Base-by-base conservation (phyloP, 2,113 vertebrate genomes). In the Psittacara wagleri region DNA sequence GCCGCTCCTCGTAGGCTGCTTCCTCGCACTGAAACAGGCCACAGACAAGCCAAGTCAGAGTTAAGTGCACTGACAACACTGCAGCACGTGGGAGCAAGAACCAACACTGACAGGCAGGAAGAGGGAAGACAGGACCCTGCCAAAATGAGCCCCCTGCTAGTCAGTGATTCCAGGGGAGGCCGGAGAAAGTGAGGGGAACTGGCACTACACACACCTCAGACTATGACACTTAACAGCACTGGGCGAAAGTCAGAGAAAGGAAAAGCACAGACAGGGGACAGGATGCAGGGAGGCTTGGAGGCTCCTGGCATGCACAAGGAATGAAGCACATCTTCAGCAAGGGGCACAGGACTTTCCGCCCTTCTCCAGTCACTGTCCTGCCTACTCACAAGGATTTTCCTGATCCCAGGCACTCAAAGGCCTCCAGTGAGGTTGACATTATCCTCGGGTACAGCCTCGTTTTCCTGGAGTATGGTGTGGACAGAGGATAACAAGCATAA, bases 1-100 rank as follows among this genome's bases (percentile, higher is more conserved):
- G 37, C 24, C 98, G 96, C 97, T 99, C 98, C 97, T 99, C 98
- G 5, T 97, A 98, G 87, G 97, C 84, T 13, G 91, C 94, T 81
- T 98, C 98, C 35, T 98, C 97, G 49, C 98, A 95, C 98, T 99
- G 96, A 55, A 94, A 96, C 83, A 96, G 91, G 92, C 94, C 97
- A 96, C 84, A 93, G 90, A 96, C 61, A 90, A 88, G 67, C 46
- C 80, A 51, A 23, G 80, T 94, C 88, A 96, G 46, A 44, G 64
- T 18, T 44, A 29, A 37, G 77, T 33, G 22, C 55, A 0, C 75
- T 25, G 88, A 41, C 46, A 59, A n/a, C 49, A 14, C 22, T 5
- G 59, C 59, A 63, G 84, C 66, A 43, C 51, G 28, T 6, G 14
- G 43, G n/a, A 35, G 66, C 55, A 33, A 73, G 55, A 87, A 68